Evolutionary conservation across 2,797 vertebrate species (phyloP).

Genomic region (Philypnodon macrostomus): DNA sequence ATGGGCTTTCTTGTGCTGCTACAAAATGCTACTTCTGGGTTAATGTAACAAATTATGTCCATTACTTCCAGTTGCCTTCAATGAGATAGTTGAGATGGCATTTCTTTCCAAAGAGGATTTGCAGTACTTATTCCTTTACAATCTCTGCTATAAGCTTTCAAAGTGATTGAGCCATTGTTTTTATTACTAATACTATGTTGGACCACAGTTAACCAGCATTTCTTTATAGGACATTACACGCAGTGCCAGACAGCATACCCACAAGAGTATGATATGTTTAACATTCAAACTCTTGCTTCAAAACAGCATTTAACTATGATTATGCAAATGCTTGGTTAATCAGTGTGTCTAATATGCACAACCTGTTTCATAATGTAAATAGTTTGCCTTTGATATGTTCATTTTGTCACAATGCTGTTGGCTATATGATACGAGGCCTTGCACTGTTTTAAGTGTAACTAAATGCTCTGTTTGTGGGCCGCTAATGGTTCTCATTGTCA

Average conservation of each 20-base stretch:
- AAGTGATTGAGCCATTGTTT: constrained; percentile 50
- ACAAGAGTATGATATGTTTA: constrained; percentile 3
- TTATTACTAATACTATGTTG: constrained; percentile 19
- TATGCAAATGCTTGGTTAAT: constrained; percentile 32
- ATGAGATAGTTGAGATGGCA: constrained; percentile 39
- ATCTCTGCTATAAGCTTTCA: constrained; percentile 23
- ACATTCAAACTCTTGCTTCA: constrained; percentile 12
- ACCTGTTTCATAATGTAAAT: constrained; percentile 42
- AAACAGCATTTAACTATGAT: constrained; percentile 8
- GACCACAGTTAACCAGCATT: neutral
- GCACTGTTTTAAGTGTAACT: constrained; percentile 75
- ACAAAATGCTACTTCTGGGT: constrained; percentile 37
- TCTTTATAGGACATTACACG: neutral
- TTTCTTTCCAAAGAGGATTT: constrained; percentile 62
- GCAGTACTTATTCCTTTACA: constrained; percentile 17
- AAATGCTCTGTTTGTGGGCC: constrained; percentile 23
- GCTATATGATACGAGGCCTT: constrained; percentile 48
- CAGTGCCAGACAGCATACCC: constrained; percentile 31
- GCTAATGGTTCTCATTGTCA: constrained; percentile 22
- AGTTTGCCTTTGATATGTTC: constrained; percentile 13
- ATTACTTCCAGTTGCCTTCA: constrained; percentile 54
- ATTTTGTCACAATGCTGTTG: constrained; percentile 23
- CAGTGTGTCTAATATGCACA: constrained; percentile 15
- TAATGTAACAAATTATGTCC: constrained; percentile 22
- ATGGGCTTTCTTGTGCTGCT: constrained; percentile 62